Base-by-base conservation (phyloP, 2,888 invertebrate species). In the Apoderus coryli region DNA sequence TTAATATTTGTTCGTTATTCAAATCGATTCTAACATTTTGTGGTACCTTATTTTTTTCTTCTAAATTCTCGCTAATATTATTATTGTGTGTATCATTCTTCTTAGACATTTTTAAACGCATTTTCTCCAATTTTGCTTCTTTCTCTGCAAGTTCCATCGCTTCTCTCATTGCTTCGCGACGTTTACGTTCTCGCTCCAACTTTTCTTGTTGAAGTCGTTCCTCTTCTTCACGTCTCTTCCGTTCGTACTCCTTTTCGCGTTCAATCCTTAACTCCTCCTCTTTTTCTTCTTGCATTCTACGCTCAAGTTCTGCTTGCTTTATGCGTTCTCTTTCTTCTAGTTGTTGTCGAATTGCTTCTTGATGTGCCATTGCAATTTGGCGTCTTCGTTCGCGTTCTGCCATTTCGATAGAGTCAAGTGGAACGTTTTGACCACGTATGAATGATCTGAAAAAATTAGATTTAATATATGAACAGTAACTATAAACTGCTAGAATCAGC, bases 371-470 rank as follows among this genome's bases (percentile, higher is more conserved):
- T 0, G 88, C 88, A 56, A 80, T 77, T 38, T 82, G 74, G 14
- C 86, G 68, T 55, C 76, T 79, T 35, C 72, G 67, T 59, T 88
- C 85, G 41, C 85, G 65, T 55, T 90, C 85, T 5, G 78, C 78
- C 43, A 80, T 62, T 31, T 81, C 73, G 41, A 73, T 69, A 2
- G 81, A 76, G 52, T 89, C 88, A 32, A 88, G 53, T 0, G 78
- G 81, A 10, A 76, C 74, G 57, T 88, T 88, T 61, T 89, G 89
- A 5, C 90, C 90, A 40, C 88, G 66, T 25, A 88, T 59, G 57
- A 75, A 79, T 23, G 77, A 76, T 39, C 67, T 68, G 29, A 50
- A 62, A 38, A 28, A 33, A n/a, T n/a, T n/a, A n/a, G n/a, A n/a
- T n/a, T n/a, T n/a, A n/a, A 15, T 25, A 32, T 31, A 22, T 22